Percentiles rank a stretch among this genome's conserved stretches.
Conservation (phyloP, 2,797 vertebrate species). For the Crypturellus tataupa region DNA sequence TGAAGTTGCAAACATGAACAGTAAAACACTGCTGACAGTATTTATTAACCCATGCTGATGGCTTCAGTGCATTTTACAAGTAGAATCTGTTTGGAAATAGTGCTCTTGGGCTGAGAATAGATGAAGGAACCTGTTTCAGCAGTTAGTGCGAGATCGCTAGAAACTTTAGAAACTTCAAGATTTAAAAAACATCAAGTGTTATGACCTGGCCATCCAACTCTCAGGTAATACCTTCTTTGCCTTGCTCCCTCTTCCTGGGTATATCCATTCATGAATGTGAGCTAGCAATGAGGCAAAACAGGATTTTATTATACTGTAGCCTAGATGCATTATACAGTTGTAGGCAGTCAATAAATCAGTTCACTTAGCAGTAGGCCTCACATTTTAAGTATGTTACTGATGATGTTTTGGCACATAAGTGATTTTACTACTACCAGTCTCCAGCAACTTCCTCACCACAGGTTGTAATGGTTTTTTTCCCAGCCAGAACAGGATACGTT, state of each 20-base stretch:
- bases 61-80: slow-evolving; percentile 65
- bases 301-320: neutral
- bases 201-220: slow-evolving; percentile 73
- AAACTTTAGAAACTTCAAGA: slow-evolving; percentile 74
- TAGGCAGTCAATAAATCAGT: rapidly evolving
- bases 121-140: slow-evolving; percentile 56
- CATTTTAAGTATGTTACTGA: neutral
- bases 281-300: neutral
- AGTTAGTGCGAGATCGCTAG: slow-evolving; percentile 64
- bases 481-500: neutral
- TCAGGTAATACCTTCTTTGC: slow-evolving; percentile 79
- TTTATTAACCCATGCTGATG: slow-evolving; percentile 71
- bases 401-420: neutral
- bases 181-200: slow-evolving; percentile 63
- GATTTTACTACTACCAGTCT: neutral
- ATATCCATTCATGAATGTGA: slow-evolving; percentile 36
- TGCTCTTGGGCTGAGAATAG: slow-evolving; percentile 43
- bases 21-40: slow-evolving; percentile 51
- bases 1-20: slow-evolving; percentile 62
- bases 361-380: neutral
- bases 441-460: neutral
- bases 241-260: slow-evolving; percentile 17
- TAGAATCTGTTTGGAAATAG: slow-evolving; percentile 45
- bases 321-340: neutral
- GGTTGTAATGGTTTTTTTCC: neutral